Evolutionary conservation across 2,113 vertebrate species (phyloP), one percentile per base, ranked within the genome.

Genomic region (Agelaius phoeniceus): DNA sequence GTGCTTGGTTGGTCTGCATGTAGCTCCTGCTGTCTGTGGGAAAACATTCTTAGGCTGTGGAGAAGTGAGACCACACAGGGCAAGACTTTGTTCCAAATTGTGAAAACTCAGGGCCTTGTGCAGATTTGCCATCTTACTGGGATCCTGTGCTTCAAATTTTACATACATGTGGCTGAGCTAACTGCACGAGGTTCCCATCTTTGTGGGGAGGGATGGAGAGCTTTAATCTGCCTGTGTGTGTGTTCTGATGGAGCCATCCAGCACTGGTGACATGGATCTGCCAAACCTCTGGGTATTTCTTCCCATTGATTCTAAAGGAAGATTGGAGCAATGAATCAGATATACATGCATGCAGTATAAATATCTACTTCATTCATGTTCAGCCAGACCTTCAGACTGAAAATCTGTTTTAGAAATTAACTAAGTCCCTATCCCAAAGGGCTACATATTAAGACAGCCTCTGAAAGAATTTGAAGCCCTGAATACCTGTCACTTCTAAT

Each of bases 1-100:
- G 2, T 10, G 2, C 11, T 69, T 51, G 3, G 4, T 69, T 69
- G 13, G 10, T 80, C 84, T 19, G 1, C 2, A 1, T 57, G 21
- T 24, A 49, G 22, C 31, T 63, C n/a, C 22, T 89, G 13, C 24
- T 67, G 15, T 46, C 37, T 1, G 1, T 59, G 33, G 5, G 15
- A n/a, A 57, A 78, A 43, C 39, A 30, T 13, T 43, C 7, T 61
- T 2, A 5, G 9, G 6, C 49, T 65, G 57, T 0, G 3, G 66
- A 77, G 28, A 74, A 73, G 20, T 69, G 20, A 31, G 15, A 20
- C 6, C 2, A 2, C 6, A 1, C 35, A 16, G 27, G 28, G 48
- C 23, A 59, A 35, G 30, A 58, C 6, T 92, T 93, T 6, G 39
- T 0, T 65, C 16, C 61, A 31, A 72, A 41, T 24, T 23, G 18